A percentile compares a stretch with the other conserved stretches of the same genome.
Evolutionary conservation across 2,888 invertebrate species (phyloP).

Genomic region (Spisula subtruncata): DNA sequence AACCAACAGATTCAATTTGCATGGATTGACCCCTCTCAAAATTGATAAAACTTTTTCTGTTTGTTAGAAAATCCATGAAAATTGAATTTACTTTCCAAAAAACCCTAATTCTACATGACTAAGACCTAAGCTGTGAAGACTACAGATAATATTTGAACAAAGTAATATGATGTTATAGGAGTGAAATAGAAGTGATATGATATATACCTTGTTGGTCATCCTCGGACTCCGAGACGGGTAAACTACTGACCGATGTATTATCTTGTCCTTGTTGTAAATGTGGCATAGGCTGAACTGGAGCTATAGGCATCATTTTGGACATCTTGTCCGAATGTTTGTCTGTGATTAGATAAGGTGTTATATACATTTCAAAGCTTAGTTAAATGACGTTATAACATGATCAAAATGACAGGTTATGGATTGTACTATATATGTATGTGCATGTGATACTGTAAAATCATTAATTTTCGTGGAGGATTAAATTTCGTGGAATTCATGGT

Average conservation of each 20-base stretch:
- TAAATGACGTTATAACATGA: neutral
- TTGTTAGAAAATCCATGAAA: neutral
- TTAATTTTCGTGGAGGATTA: too few species aligned
- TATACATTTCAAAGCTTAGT: neutral
- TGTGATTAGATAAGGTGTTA: slow-evolving; percentile 42
- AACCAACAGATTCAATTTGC: slow-evolving; percentile 13
- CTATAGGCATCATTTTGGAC: slow-evolving; percentile 78
- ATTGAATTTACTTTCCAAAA: neutral
- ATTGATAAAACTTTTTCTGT: too few species aligned
- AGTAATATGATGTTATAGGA: neutral
- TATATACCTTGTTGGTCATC: slow-evolving; percentile 82
- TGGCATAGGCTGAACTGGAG: slow-evolving; percentile 67
- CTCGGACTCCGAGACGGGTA: slow-evolving; percentile 84
- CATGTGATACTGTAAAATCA: too few species aligned
- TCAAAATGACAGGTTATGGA: neutral
- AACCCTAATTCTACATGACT: neutral
- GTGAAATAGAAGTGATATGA: neutral
- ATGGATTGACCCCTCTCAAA: neutral
- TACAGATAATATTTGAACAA: neutral
- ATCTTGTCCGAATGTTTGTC: slow-evolving; percentile 82
- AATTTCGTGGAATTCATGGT: too few species aligned
- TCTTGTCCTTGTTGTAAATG: slow-evolving; percentile 69
- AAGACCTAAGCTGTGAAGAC: neutral
- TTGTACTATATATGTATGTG: neutral
- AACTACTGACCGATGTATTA: slow-evolving; percentile 81